phyloP scores from a whole-genome alignment of 2,888 invertebrate genomes.

The Cheilosia variabilis region DNA sequence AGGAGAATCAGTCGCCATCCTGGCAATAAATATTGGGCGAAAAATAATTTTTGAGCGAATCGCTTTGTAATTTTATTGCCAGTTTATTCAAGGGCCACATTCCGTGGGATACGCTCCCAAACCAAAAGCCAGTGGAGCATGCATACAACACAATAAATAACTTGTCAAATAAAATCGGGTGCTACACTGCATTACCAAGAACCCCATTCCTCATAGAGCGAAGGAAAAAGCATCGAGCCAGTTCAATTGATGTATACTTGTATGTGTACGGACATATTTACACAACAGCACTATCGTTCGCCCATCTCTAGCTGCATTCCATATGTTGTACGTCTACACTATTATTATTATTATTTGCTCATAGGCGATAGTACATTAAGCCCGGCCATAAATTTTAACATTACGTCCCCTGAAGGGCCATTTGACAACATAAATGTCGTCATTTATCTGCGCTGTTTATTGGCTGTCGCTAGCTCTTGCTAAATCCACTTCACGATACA shows the following conservation, averaged over 20 bases:
- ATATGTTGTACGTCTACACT: slow-evolving; percentile 62
- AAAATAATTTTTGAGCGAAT: slow-evolving; percentile 74
- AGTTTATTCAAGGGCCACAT: slow-evolving; percentile 19
- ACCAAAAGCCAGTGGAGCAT: slow-evolving; percentile 38
- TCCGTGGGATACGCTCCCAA: background rate
- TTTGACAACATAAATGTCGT: slow-evolving; percentile 70
- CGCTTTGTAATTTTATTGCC: slow-evolving; percentile 72
- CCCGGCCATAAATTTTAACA: slow-evolving; percentile 67
- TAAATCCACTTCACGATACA: slow-evolving; percentile 45
- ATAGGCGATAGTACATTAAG: slow-evolving; percentile 74
- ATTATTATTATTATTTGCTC: slow-evolving; percentile 73
- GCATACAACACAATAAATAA: slow-evolving; percentile 66
- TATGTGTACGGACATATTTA: background rate
- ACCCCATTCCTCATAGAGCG: slow-evolving; percentile 18
- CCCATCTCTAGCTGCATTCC: slow-evolving; percentile 66
- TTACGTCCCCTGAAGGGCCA: slow-evolving; percentile 71
- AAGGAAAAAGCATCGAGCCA: slow-evolving; percentile 11
- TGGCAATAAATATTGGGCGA: slow-evolving; percentile 60
- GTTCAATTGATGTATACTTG: slow-evolving; percentile 37
- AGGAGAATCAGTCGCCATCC: slow-evolving; percentile 47
- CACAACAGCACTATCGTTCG: slow-evolving; percentile 24
- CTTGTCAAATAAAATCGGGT: slow-evolving; percentile 73
- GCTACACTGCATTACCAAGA: slow-evolving; percentile 54
- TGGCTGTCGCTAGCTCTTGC: slow-evolving; percentile 25
- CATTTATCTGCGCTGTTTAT: slow-evolving; percentile 61